Percentiles rank a stretch among this genome's conserved stretches.
These are phyloP conservation scores for Drosophila falleni DNA, from an alignment of 2,888 invertebrate genomes.

Conservation along the genomic window DNA sequence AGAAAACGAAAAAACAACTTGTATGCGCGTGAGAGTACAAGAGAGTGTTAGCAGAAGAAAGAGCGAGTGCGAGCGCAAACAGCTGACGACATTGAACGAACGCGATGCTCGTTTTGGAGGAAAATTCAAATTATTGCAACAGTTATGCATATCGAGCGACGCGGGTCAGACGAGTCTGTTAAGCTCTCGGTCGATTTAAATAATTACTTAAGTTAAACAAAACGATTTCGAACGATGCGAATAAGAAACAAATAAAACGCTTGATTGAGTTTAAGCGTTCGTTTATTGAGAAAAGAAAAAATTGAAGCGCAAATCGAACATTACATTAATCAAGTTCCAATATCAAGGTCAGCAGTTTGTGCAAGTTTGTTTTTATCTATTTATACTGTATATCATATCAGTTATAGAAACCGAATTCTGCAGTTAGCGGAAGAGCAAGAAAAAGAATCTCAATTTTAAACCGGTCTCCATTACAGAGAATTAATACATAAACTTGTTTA, in stretches of 20 bases:
- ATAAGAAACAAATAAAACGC: conserved; percentile 51
- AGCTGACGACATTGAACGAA: conserved; percentile 61
- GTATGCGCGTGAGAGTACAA: conserved; percentile 11
- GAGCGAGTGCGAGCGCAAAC: conserved; percentile 40
- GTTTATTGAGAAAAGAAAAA: conserved; percentile 20
- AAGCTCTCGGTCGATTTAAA: conserved; percentile 15
- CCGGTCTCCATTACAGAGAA: conserved; percentile 52
- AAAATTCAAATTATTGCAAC: conserved; percentile 53
- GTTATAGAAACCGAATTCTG: conserved; percentile 38
- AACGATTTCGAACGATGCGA: conserved; percentile 37
- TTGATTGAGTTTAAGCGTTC: conserved; percentile 58
- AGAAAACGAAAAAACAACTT: conserved; percentile 22
- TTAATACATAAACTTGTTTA: conserved; percentile 63
- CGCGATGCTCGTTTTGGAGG: conserved; percentile 26
- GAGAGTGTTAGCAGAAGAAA: neutral
- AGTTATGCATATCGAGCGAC: conserved; percentile 46
- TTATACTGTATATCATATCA: conserved; percentile 35
- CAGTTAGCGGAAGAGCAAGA: conserved; percentile 17
- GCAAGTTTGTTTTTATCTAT: conserved; percentile 23
- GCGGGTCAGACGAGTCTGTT: conserved; percentile 33
- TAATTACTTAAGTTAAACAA: conserved; percentile 41
- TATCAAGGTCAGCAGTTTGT: conserved; percentile 62
- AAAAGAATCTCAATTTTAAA: conserved; percentile 35
- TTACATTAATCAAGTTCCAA: conserved; percentile 27
- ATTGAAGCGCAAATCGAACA: conserved; percentile 22